Base-by-base conservation (phyloP, 2,113 vertebrate genomes). In the Psittacus erithacus region DNA sequence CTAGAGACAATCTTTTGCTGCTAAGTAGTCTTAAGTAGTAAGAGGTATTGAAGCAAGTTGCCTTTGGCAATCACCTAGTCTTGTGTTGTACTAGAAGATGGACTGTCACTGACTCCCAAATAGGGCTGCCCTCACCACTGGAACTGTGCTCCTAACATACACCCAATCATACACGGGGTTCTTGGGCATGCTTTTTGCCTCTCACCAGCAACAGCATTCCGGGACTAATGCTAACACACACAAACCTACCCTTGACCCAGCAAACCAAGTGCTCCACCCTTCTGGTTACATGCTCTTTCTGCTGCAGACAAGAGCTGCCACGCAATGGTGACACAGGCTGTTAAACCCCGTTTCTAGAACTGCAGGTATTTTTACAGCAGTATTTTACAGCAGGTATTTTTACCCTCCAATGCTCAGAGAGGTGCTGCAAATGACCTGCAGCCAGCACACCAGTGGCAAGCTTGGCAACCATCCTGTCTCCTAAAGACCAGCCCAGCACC, bases 281-380 rank as follows among this genome's bases (percentile, higher is more conserved):
- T 70, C 11, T 86, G 23, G 20, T 60, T 65, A 75, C 64, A 33
- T 0, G 2, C 15, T 35, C 50, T 24, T 67, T 39, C 55, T 82
- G 75, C 67, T 74, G 35, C 13, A 6, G 46, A 75, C 17, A 62
- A 60, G n/a, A 90, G 53, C 64, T 82, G 87, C 53, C 64, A 44
- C 0, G 1, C 70, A 35, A 59, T 3, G 17, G 53, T 6, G 17
- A 82, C 3, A 0, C n/a, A 5, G 31, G 43, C 57, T 55, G 17
- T 12, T 52, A 41, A 82, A 57, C n/a, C 25, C 29, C 17, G 5
- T 69, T 82, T 81, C 69, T 49, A 64, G 24, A 81, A 33, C 33
- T 7, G 1, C 23, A 65, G 65, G n/a, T 82, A 79, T 25, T 89
- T 67, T 57, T 53, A 71, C 73, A 73, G 47, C 59, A 65, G 50